A percentile compares a stretch with the other conserved stretches of the same genome.
Conservation (phyloP, 2,888 invertebrate species). For the Drosophila suboccidentalis region DNA sequence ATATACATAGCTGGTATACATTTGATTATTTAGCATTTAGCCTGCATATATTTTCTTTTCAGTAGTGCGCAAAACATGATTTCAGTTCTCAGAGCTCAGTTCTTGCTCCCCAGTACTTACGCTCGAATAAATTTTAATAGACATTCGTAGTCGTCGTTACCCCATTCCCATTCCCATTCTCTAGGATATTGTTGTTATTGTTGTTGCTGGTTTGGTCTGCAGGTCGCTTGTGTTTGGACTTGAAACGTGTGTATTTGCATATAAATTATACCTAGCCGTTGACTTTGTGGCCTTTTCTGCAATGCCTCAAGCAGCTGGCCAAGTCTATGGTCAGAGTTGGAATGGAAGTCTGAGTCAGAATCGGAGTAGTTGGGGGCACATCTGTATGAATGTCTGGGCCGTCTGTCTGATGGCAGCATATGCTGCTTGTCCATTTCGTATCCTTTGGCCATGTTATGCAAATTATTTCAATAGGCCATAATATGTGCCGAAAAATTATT, state of each 20-base stretch:
- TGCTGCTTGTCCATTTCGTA: slow-evolving; percentile 74
- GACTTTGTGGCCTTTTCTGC: slow-evolving; percentile 76
- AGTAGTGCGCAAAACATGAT: slow-evolving; percentile 72
- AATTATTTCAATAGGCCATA: slow-evolving; percentile 78
- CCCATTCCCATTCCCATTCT: slow-evolving; percentile 1
- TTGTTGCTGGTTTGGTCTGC: slow-evolving; percentile 57
- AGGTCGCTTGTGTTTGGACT: slow-evolving; percentile 62
- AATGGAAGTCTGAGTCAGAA: not conserved
- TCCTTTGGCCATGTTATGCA: slow-evolving; percentile 75
- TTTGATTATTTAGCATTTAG: slow-evolving; percentile 77
- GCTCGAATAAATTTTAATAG: slow-evolving; percentile 81
- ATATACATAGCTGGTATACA: slow-evolving; percentile 59
- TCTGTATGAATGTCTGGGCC: slow-evolving; percentile 45
- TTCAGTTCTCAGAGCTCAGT: slow-evolving; percentile 58
- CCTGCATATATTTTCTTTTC: slow-evolving; percentile 74
- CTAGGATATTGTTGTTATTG: slow-evolving; percentile 8
- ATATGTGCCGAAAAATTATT: slow-evolving; percentile 78
- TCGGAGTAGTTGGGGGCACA: slow-evolving; percentile 31
- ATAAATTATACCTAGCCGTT: slow-evolving; percentile 79
- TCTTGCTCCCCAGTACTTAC: slow-evolving; percentile 67
- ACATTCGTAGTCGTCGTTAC: slow-evolving; percentile 68
- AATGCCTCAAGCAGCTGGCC: slow-evolving; percentile 70
- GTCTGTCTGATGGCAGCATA: slow-evolving; percentile 56
- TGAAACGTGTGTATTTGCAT: slow-evolving; percentile 78
- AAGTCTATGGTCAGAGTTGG: slow-evolving; percentile 3